phyloP scores from a whole-genome alignment of 1,140 invertebrate genomes.

The Euwallacea fornicatus region DNA sequence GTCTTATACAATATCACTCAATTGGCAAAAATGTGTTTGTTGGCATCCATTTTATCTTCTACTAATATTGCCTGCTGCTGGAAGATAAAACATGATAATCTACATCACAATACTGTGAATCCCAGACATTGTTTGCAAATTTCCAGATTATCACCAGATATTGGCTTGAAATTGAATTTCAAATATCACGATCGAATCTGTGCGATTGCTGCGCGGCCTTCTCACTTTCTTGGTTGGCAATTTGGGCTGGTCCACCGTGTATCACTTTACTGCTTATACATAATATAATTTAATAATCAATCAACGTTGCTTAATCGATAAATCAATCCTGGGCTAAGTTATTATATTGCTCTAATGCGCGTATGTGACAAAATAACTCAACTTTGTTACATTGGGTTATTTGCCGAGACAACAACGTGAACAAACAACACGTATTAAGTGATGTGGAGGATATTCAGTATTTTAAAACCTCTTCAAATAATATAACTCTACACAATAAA shows the following conservation, averaged over 20 bases:
- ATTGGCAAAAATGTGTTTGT: background rate
- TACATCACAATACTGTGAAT: slow-evolving; percentile 1
- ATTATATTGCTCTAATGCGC: background rate
- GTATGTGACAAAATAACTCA: slow-evolving; percentile 3
- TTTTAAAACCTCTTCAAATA: slow-evolving; percentile 30
- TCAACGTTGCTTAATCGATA: no score
- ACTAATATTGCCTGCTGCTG: background rate
- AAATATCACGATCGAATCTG: background rate
- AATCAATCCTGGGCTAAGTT: no score
- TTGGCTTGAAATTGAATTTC: slow-evolving; percentile 1
- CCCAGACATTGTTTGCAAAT: slow-evolving; percentile 12
- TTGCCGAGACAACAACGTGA: slow-evolving; percentile 24
- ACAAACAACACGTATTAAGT: slow-evolving; percentile 26
- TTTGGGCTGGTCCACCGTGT: no score
- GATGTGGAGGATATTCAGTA: slow-evolving; percentile 17
- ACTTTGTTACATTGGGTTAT: slow-evolving; percentile 12
- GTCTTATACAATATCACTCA: background rate
- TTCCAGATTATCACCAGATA: background rate
- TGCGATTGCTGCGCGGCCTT: no score
- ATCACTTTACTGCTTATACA: no score
- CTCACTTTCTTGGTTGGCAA: no score
- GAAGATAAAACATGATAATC: slow-evolving; percentile 9
- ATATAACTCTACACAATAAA: slow-evolving; percentile 27
- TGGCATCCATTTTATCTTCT: slow-evolving; percentile 3
- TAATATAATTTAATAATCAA: no score